Evolutionary conservation across 2,113 vertebrate genomes (phyloP), one percentile per base, ranked within the genome.

Genomic region (Ailuropoda melanoleuca): DNA sequence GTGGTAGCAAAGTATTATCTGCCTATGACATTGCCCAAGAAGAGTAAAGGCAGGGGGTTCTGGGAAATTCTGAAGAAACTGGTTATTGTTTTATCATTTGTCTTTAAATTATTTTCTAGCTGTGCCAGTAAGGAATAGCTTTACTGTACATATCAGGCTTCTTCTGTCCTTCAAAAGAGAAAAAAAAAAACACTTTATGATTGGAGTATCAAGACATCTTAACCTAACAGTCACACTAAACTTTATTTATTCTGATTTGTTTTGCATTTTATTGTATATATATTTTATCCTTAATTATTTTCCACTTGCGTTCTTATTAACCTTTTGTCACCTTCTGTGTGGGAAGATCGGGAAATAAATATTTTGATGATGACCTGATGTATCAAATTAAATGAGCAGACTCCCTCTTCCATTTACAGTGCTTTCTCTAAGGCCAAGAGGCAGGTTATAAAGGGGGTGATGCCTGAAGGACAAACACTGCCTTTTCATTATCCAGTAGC

Each of bases 241-340:
- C 56, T 98, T 97, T 97, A 98, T 97, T 97, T 98, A 98, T 97
- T 96, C 84, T 91, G 66, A 97, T 96, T 97, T 97, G 75, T 93
- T 98, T 97, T 98, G 55, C 85, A 94, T 95, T 98, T 98, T 98
- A 98, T 93, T 97, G 88, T 97, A 88, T 89, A 80, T 87, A 95
- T 97, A n/a, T 93, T 97, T 96, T 83, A 95, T 88, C 34, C 95
- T 96, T 98, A 97, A 98, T 97, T 97, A 94, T 96, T 97, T 97
- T 96, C 81, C 37, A 93, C 72, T 93, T 93, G 62, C 10, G 13
- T 95, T 96, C 96, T 95, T 97, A 98, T 98, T 98, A 98, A 98
- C 98, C 97, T 98, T 94, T 88, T 85, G 85, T 93, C 94, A 94
- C 95, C 95, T 85, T 95, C 26, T 88, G 66, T 96, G 95, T 68